phyloP scores from a whole-genome alignment of 2,888 invertebrate genomes.

The Seira musarum region DNA sequence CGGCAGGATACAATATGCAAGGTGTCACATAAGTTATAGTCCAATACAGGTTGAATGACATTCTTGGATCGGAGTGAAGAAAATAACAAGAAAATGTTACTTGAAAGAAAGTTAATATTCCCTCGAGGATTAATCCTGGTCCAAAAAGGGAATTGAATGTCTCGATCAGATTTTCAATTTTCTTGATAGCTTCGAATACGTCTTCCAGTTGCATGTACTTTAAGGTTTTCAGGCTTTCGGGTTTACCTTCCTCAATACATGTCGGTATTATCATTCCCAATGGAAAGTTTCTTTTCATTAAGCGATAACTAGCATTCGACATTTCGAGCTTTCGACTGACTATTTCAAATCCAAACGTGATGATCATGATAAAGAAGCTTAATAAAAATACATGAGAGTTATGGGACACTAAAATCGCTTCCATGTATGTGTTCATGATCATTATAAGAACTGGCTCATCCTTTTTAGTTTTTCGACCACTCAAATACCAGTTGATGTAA shows the following conservation, averaged over 20 bases:
- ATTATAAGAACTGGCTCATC: neutral
- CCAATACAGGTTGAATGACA: slow-evolving; percentile 1
- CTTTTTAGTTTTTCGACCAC: neutral
- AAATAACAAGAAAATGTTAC: slow-evolving; percentile 22
- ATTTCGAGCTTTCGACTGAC: neutral
- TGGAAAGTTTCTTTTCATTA: too few relatives aligned
- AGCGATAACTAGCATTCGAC: too few relatives aligned
- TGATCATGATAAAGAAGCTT: slow-evolving; percentile 12
- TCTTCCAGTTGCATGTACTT: neutral
- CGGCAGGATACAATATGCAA: slow-evolving; percentile 8
- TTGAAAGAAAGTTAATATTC: slow-evolving; percentile 13
- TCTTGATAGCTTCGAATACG: neutral
- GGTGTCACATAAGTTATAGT: slow-evolving; percentile 11
- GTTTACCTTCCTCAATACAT: neutral
- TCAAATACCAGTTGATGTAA: slow-evolving; percentile 9
- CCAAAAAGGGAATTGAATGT: slow-evolving; percentile 20
- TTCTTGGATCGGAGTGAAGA: slow-evolving; percentile 25
- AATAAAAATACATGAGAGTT: slow-evolving; percentile 10
- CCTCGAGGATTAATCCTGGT: slow-evolving; percentile 2
- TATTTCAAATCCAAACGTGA: slow-evolving; percentile 26
- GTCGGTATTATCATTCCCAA: neutral
- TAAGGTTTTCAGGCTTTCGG: neutral
- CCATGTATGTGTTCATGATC: slow-evolving; percentile 16
- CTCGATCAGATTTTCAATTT: neutral
- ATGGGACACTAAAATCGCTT: neutral